These are phyloP conservation scores for Tenthredo distinguenda DNA, from an alignment of 2,888 invertebrate genomes.

Conservation along the genomic window DNA sequence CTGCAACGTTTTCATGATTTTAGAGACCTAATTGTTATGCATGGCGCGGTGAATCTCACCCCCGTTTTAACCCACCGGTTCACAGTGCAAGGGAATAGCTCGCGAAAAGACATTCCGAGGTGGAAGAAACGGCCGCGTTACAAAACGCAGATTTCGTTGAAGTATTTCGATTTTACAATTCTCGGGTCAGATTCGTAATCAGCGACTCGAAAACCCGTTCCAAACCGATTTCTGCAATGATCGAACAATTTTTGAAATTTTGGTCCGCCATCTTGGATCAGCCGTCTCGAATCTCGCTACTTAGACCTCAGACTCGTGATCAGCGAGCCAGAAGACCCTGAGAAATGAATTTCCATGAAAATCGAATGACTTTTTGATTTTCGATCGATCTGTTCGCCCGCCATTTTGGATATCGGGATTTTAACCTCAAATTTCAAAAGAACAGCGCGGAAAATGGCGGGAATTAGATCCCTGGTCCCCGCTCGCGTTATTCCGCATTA, in stretches of 20 bases:
- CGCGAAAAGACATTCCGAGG: not conserved
- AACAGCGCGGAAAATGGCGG: not conserved
- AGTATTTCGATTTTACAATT: not conserved
- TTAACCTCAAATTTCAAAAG: not conserved
- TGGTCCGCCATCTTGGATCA: not conserved
- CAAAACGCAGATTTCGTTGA: not conserved
- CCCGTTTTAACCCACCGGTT: conserved; percentile 14
- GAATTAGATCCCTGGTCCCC: not conserved
- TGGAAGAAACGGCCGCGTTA: not conserved
- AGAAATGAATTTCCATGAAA: not conserved
- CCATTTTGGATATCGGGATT: not conserved
- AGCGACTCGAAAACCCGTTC: not conserved
- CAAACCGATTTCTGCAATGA: not conserved
- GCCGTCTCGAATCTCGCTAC: not conserved
- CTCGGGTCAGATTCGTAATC: not conserved
- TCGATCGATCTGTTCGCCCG: not conserved
- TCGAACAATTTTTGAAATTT: not conserved
- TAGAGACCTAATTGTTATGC: conserved; percentile 43
- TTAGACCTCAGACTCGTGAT: not conserved
- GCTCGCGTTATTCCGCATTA: not conserved
- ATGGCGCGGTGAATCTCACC: not conserved
- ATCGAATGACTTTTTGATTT: not conserved
- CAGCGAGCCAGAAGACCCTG: not conserved
- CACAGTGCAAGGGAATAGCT: not conserved
- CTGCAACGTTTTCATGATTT: conserved; percentile 43